phyloP scores from a whole-genome alignment of 53 echinoderm and acorn worm species.

The Paracentrotus lividus region DNA sequence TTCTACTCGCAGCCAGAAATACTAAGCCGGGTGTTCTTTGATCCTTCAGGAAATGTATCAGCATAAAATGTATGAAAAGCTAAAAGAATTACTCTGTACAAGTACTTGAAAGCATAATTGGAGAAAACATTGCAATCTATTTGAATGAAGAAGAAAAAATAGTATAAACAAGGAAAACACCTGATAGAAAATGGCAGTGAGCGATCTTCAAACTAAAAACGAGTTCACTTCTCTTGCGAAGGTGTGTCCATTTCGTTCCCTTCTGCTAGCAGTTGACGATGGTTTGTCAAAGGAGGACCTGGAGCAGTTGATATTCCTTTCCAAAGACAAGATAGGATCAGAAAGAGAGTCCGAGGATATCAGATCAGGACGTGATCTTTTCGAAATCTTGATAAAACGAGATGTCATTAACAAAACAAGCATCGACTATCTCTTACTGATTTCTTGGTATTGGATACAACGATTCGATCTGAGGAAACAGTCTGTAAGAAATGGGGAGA shows the following conservation, averaged over 20 bases:
- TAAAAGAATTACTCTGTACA: not conserved
- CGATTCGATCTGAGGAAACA: conserved; percentile 12
- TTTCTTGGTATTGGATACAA: not conserved
- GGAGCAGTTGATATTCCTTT: conserved; percentile 15
- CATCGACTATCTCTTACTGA: conserved; percentile 4
- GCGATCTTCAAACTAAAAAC: not conserved
- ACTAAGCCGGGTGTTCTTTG: not conserved
- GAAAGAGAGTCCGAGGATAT: not conserved
- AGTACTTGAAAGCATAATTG: not conserved
- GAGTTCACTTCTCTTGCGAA: not conserved
- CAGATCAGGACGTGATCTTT: not conserved
- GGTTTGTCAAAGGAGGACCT: not conserved
- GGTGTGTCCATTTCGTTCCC: conserved; percentile 14
- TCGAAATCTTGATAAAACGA: conserved; percentile 23
- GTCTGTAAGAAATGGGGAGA: conserved; percentile 11
- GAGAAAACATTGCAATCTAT: not conserved
- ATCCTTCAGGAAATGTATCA: not conserved
- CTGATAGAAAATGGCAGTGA: not conserved
- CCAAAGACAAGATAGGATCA: not conserved
- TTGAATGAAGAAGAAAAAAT: not conserved
- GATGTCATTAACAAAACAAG: not conserved
- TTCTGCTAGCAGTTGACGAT: not conserved
- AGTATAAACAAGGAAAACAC: not conserved
- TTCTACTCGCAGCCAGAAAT: not conserved
- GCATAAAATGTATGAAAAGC: not conserved